These are phyloP conservation scores for Actias luna DNA, from an alignment of 2,888 invertebrate species.

Conservation along the genomic window DNA sequence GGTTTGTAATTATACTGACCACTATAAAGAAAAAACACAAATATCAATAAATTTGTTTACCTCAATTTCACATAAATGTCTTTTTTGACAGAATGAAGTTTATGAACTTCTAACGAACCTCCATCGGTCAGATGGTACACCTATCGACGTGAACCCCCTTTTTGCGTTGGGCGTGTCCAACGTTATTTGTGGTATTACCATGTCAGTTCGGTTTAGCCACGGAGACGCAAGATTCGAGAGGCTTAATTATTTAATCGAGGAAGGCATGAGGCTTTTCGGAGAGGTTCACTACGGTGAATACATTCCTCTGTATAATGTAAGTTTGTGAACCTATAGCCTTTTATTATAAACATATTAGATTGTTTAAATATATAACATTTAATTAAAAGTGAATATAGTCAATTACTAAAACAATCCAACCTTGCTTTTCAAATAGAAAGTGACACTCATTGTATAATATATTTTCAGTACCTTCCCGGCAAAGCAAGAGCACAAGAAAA, in stretches of 20 bases:
- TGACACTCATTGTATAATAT: background rate
- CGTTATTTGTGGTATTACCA: conserved; percentile 94
- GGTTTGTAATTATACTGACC: conserved; percentile 75
- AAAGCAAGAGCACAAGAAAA: conserved; percentile 83
- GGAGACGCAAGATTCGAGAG: conserved; percentile 89
- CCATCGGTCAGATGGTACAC: conserved; percentile 83
- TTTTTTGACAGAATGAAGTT: conserved; percentile 84
- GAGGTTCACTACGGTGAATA: conserved; percentile 92
- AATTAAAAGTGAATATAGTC: too few species aligned
- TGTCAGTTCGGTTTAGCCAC: conserved; percentile 92
- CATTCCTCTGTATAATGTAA: conserved; percentile 87
- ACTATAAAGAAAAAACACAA: background rate
- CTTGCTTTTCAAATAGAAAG: too few species aligned
- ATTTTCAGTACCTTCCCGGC: conserved; percentile 81
- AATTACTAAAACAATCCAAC: too few species aligned
- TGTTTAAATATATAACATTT: too few species aligned
- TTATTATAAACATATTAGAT: background rate
- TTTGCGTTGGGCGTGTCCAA: conserved; percentile 93
- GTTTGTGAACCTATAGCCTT: conserved; percentile 28
- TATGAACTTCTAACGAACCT: conserved; percentile 86
- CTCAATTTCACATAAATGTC: conserved; percentile 10
- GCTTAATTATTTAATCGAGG: conserved; percentile 93
- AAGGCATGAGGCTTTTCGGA: conserved; percentile 94
- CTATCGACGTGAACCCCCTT: conserved; percentile 88
- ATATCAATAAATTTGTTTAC: background rate